Base-by-base conservation (phyloP, 1,140 invertebrate genomes). In the Riptortus pedestris region DNA sequence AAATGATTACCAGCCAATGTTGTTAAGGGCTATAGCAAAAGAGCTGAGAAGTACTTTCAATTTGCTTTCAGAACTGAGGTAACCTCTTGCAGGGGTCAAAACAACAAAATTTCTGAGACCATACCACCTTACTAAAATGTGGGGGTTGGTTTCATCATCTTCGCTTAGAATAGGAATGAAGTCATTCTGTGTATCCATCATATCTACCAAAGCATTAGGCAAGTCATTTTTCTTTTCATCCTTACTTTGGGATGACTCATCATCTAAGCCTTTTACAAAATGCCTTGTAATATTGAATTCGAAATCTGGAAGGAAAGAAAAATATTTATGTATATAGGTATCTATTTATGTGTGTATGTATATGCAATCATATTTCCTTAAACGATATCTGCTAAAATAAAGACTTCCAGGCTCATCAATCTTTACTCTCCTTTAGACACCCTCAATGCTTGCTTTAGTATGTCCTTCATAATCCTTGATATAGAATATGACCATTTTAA, bases 1-100 rank as follows among this genome's bases (percentile, higher is more conserved):
- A 38, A 5, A 38, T 61, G 69, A 68, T 74, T 75, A 85, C 83
- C 83, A 90, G 71, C 81, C 81, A 20, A 85, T 82, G 76, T 94
- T 95, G 59, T 81, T 85, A n/a, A 87, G 75, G 14, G 91, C 90
- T 67, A 96, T 89, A 52, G 83, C 82, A 14, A 88, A 74, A 16
- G 91, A 91, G 74, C 93, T 95, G 33, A 93, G 73, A 2, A 96
- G 77, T 65, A 93, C 79, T 78, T 92, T 93, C 38, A 88, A 84
- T 71, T 84, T 79, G 66, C 87, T 91, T 70, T 93, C 89, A 67
- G 84, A 85, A 1, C 93, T 82, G 43, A 81, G 79, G 62, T 71
- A 72, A 64, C 72, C 74, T 67, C 75, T 76, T 22, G 75, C 71
- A 12, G 90, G 85, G 66, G 80, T 79, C 43, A 96, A 74, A 60